phyloP scores from a whole-genome alignment of 1,140 invertebrate genomes.

The Leptinotarsa undecemlineata region DNA sequence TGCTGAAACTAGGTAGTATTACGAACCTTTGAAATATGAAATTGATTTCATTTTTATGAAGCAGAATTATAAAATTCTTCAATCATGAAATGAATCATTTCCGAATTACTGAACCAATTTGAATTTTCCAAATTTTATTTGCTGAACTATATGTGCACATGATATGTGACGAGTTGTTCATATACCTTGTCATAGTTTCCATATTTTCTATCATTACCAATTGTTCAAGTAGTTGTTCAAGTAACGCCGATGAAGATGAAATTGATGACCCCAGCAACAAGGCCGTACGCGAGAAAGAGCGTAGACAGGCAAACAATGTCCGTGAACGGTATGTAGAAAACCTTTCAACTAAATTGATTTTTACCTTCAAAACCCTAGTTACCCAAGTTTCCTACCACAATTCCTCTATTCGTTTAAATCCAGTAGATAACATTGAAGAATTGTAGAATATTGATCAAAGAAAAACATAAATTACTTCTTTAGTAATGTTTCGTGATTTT shows the following conservation, averaged over 20 bases:
- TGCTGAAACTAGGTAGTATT: not conserved
- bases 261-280: conserved; percentile 83
- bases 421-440: too few species aligned
- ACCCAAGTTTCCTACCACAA: not conserved
- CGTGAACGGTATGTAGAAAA: conserved; percentile 84
- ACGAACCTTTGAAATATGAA: too few species aligned
- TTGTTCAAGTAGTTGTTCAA: conserved; percentile 42
- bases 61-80: too few species aligned
- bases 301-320: conserved; percentile 97
- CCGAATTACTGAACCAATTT: too few species aligned
- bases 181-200: conserved; percentile 18
- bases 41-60: too few species aligned
- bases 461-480: too few species aligned
- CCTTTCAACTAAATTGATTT: conserved; percentile 5
- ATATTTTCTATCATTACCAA: conserved; percentile 12
- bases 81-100: too few species aligned
- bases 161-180: not conserved
- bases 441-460: too few species aligned
- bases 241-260: conserved; percentile 66
- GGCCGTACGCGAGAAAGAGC: conserved; percentile 92
- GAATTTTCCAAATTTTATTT: too few species aligned
- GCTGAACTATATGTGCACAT: not conserved
- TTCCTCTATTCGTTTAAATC: too few species aligned
- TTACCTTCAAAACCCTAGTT: too few species aligned
- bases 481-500: too few species aligned